phyloP scores from a whole-genome alignment of 2,113 vertebrate genomes.

The Hemiscyllium ocellatum region DNA sequence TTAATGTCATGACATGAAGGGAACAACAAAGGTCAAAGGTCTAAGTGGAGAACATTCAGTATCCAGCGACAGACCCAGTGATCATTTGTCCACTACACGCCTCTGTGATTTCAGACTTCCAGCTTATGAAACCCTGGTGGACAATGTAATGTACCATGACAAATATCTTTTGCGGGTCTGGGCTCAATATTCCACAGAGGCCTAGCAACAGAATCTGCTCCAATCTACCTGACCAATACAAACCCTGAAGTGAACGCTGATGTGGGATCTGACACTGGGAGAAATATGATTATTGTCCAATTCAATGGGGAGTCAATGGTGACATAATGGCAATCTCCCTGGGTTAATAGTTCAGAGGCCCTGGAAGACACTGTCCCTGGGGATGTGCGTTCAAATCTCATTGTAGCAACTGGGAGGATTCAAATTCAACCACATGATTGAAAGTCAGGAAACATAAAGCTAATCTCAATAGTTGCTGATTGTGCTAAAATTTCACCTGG shows the following conservation, averaged over 20 bases:
- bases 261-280: not conserved
- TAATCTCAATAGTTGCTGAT: too few species aligned
- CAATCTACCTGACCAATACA: not conserved
- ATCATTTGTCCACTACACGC: not conserved
- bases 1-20: not conserved
- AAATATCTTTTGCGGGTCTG: not conserved
- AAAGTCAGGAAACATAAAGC: too few species aligned
- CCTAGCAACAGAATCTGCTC: not conserved
- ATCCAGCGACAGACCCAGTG: not conserved
- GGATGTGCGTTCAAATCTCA: too few species aligned
- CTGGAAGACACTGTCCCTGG: too few species aligned
- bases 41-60: not conserved
- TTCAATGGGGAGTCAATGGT: not conserved
- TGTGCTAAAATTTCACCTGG: too few species aligned
- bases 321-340: too few species aligned
- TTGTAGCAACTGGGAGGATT: too few species aligned
- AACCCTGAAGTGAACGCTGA: not conserved
- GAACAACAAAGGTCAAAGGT: not conserved
- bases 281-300: not conserved
- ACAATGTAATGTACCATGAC: not conserved
- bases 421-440: too few species aligned
- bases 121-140: not conserved
- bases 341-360: too few species aligned
- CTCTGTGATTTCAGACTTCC: not conserved
- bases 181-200: not conserved